Percentiles rank a stretch among this genome's conserved stretches.
Evolutionary conservation across 53 echinoderm and acorn worm genomes (phyloP).

Genomic region (Mesocentrotus franciscanus): DNA sequence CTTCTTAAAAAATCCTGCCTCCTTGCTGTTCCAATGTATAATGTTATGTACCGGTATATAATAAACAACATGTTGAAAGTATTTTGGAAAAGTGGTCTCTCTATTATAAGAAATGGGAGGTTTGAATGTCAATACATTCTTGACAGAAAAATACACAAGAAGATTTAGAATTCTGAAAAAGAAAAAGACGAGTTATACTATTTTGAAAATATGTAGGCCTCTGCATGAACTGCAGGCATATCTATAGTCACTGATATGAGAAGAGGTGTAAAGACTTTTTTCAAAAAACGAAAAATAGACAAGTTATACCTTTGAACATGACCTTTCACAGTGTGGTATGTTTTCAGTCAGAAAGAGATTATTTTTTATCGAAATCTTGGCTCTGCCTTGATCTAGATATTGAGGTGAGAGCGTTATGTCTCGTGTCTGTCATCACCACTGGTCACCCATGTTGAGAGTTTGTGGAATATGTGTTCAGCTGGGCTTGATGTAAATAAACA

Average conservation of each 20-base stretch:
- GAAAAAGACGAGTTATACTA: neutral
- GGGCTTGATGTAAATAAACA: neutral
- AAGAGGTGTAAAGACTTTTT: no score
- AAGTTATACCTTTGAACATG: neutral
- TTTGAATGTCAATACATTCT: neutral
- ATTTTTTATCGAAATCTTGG: neutral
- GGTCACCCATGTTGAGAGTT: constrained; percentile 36
- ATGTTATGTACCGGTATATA: no score
- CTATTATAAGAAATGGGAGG: neutral
- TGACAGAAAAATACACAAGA: neutral
- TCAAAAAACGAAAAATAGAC: neutral
- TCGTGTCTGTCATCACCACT: neutral
- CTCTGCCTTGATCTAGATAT: neutral
- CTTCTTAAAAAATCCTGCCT: no score
- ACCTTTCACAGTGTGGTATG: neutral
- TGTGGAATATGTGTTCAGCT: constrained; percentile 6
- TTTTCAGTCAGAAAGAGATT: neutral
- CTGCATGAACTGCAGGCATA: no score
- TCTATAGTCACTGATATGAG: no score
- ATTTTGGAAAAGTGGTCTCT: neutral
- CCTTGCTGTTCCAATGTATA: no score
- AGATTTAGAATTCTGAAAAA: neutral
- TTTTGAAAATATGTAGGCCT: no score
- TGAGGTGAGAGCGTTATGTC: neutral
- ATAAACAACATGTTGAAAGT: neutral